Conservation (phyloP, 2,888 invertebrate species). For the Idaea dimidiata region DNA sequence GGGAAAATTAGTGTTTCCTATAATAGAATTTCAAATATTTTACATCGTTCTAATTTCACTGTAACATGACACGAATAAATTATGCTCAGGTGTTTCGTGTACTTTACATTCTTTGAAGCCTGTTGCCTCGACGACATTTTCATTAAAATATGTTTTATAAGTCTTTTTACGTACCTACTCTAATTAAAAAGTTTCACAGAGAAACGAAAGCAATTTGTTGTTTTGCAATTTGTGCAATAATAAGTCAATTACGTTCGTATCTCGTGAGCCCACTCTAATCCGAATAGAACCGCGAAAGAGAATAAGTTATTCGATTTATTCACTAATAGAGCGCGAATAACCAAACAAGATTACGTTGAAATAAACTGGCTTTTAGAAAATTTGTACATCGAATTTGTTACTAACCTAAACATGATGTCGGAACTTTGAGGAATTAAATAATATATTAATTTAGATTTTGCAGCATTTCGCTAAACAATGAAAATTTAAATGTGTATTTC, state of each 20-base stretch:
- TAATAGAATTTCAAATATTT: slow-evolving; percentile 58
- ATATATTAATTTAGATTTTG: neutral
- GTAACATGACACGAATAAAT: slow-evolving; percentile 8
- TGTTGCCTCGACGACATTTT: neutral
- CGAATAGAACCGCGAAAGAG: slow-evolving; percentile 59
- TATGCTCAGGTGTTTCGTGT: slow-evolving; percentile 4
- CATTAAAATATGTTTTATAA: neutral
- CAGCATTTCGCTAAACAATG: neutral
- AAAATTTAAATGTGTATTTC: slow-evolving; percentile 5
- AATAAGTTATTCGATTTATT: slow-evolving; percentile 73
- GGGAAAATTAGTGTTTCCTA: slow-evolving; percentile 58
- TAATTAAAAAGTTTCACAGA: slow-evolving; percentile 21
- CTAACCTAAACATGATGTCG: slow-evolving; percentile 65
- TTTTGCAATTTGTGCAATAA: slow-evolving; percentile 48
- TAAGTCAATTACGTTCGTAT: slow-evolving; percentile 61
- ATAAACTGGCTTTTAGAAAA: slow-evolving; percentile 56
- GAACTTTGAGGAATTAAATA: slow-evolving; percentile 54
- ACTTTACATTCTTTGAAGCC: neutral
- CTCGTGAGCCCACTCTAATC: slow-evolving; percentile 53
- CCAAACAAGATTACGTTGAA: slow-evolving; percentile 67
- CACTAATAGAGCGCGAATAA: slow-evolving; percentile 69
- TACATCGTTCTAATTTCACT: slow-evolving; percentile 25
- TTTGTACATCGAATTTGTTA: slow-evolving; percentile 64
- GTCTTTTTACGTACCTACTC: neutral
- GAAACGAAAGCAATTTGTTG: slow-evolving; percentile 45